Evolutionary conservation across 2,888 invertebrate genomes (phyloP).

Genomic region (Sinhomidia bicolor): DNA sequence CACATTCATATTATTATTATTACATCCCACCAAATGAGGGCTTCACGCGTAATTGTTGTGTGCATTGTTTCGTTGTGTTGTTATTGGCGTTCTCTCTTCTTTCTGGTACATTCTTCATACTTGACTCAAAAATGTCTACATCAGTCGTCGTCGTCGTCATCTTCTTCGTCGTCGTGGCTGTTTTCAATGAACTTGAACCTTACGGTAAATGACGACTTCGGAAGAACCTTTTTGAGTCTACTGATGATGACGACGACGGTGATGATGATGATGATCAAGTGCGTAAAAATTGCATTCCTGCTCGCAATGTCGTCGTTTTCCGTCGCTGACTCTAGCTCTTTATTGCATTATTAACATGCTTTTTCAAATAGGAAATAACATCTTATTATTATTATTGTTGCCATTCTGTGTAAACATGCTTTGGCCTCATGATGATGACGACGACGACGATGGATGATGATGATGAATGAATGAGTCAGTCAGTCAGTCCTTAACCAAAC

Average conservation of each 20-base stretch:
- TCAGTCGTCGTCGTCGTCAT: not conserved
- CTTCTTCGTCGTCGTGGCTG: not conserved
- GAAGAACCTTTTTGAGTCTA: slow-evolving; percentile 13
- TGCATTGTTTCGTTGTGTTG: not conserved
- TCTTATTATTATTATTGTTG: no score
- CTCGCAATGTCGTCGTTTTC: not conserved
- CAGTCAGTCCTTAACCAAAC: not conserved
- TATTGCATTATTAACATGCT: not conserved
- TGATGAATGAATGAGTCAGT: slow-evolving; percentile 58
- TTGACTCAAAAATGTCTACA: not conserved
- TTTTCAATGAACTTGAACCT: slow-evolving; percentile 70
- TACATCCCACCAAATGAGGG: slow-evolving; percentile 1
- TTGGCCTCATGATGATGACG: slow-evolving; percentile 20
- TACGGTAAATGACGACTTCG: slow-evolving; percentile 45
- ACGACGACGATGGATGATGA: no score
- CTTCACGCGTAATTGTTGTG: slow-evolving; percentile 11
- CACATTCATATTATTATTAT: not conserved
- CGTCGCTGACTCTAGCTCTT: no score
- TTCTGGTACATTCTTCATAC: slow-evolving; percentile 14
- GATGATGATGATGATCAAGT: not conserved
- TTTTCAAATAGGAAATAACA: not conserved
- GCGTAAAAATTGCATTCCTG: slow-evolving; percentile 21
- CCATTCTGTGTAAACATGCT: no score
- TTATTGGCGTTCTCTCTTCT: not conserved
- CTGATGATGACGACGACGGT: not conserved